Percentiles rank a stretch among this genome's conserved stretches.
phyloP scores from a whole-genome alignment of 2,888 invertebrate species.

The Tiliacea citrago region DNA sequence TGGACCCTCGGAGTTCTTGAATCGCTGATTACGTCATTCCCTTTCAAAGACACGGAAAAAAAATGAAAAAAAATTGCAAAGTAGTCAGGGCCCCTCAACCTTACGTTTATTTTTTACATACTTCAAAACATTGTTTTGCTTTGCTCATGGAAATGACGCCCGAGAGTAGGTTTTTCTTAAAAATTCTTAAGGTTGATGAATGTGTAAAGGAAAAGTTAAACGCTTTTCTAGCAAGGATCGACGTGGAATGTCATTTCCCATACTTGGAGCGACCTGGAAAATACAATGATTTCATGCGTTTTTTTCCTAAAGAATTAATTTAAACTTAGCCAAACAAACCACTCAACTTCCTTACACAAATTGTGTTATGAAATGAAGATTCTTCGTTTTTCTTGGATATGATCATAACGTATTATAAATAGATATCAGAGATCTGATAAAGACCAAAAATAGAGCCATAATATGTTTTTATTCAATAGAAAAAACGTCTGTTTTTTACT shows the following conservation, averaged over 20 bases:
- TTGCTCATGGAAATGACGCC: neutral
- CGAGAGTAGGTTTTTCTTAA: neutral
- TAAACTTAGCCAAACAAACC: neutral
- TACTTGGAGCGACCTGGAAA: neutral
- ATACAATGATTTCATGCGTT: neutral
- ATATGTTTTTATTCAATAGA: constrained; percentile 3
- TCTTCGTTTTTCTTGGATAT: constrained; percentile 1
- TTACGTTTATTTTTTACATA: constrained; percentile 23
- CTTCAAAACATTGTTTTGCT: neutral
- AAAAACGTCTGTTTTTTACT: constrained; percentile 18
- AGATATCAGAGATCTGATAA: neutral
- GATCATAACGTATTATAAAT: neutral
- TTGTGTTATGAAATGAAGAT: neutral
- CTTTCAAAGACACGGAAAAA: constrained; percentile 52
- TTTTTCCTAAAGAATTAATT: constrained; percentile 6
- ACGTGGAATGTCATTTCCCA: too few species aligned
- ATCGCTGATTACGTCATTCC: constrained; percentile 66
- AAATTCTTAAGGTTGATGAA: too few species aligned
- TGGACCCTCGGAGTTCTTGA: constrained; percentile 59
- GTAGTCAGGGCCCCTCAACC: constrained; percentile 49
- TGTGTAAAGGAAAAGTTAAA: neutral
- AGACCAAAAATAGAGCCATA: neutral
- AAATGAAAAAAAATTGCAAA: constrained; percentile 45
- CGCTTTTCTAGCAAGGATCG: neutral
- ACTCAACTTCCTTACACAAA: neutral